A percentile compares a stretch with the other conserved stretches of the same genome.
phyloP scores from a whole-genome alignment of 2,888 invertebrate genomes.

The Lasiommata megera region DNA sequence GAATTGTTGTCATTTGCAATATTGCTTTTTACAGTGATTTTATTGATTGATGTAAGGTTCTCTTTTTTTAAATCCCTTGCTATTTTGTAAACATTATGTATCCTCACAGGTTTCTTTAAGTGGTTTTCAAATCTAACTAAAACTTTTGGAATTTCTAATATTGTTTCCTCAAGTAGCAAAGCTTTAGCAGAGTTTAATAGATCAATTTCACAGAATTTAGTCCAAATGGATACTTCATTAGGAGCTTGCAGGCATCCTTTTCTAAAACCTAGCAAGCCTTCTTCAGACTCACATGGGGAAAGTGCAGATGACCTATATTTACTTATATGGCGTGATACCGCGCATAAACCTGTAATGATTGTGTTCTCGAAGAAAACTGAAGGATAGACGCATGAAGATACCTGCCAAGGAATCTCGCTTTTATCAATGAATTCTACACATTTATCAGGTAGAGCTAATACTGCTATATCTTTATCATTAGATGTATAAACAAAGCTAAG shows the following conservation, averaged over 20 bases:
- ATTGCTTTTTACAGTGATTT: conserved; percentile 23
- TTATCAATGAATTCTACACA: conserved; percentile 49
- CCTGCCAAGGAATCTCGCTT: conserved; percentile 71
- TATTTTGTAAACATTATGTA: conserved; percentile 92
- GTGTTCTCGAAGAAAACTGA: conserved; percentile 82
- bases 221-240: conserved; percentile 93
- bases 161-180: conserved; percentile 44
- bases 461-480: conserved; percentile 34
- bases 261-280: conserved; percentile 88
- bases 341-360: conserved; percentile 89
- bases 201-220: conserved; percentile 94
- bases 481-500: conserved; percentile 63
- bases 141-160: conserved; percentile 82
- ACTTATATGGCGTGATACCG: conserved; percentile 79
- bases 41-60: conserved; percentile 19
- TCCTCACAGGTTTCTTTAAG: conserved; percentile 89
- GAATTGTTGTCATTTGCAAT: conserved; percentile 6
- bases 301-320: conserved; percentile 41
- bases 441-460: conserved; percentile 50
- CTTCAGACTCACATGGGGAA: conserved; percentile 55
- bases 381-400: conserved; percentile 82
- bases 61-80: conserved; percentile 80
- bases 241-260: conserved; percentile 90
- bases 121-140: conserved; percentile 91
- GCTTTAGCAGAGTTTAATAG: conserved; percentile 82